Percentiles rank a stretch among this genome's conserved stretches.
These are phyloP conservation scores for Agrochola lota DNA, from an alignment of 2,888 invertebrate species.

Conservation along the genomic window DNA sequence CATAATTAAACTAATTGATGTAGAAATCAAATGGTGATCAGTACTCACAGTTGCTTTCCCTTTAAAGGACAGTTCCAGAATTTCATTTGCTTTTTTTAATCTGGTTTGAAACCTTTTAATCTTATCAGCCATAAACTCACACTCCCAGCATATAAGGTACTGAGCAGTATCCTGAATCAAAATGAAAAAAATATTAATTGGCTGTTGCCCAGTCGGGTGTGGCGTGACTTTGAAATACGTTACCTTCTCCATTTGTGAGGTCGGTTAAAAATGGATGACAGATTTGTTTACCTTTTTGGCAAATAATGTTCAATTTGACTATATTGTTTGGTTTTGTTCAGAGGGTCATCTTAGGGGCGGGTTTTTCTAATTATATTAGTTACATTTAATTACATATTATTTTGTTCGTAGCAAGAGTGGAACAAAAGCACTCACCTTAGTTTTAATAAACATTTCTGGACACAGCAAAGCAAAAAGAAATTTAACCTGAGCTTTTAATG, in stretches of 20 bases:
- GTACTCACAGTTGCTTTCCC: constrained; percentile 10
- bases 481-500: background rate
- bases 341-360: background rate
- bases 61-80: background rate
- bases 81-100: constrained; percentile 5
- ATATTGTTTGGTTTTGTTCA: background rate
- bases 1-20: background rate
- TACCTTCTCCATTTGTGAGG: background rate
- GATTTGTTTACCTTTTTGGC: background rate
- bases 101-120: constrained; percentile 19
- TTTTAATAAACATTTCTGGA: constrained; percentile 23
- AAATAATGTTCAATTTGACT: background rate
- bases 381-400: background rate
- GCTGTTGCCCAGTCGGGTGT: background rate
- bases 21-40: background rate
- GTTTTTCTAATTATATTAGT: background rate
- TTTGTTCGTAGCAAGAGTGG: background rate
- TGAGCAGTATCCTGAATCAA: background rate
- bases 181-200: background rate
- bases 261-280: background rate
- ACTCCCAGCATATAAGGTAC: constrained; percentile 26
- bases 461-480: constrained; percentile 16
- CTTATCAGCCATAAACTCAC: constrained; percentile 22
- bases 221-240: background rate
- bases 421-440: background rate